Conservation (phyloP, 1,140 invertebrate genomes). For the Orussus abietinus region DNA sequence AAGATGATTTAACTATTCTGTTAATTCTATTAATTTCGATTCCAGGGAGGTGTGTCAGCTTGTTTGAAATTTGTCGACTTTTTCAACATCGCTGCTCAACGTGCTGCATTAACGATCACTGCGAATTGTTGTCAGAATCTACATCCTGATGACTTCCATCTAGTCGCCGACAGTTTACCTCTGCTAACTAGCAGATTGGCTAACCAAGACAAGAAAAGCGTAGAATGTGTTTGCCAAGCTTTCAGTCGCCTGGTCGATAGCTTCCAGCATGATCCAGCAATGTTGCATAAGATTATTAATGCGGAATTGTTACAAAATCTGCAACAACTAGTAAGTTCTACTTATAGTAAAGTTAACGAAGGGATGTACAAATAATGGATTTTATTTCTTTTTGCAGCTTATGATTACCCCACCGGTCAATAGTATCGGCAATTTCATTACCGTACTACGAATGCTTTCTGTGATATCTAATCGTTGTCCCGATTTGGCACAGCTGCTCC, state of each 20-base stretch:
- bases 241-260: slow-evolving; percentile 96
- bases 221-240: slow-evolving; percentile 94
- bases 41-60: slow-evolving; percentile 85
- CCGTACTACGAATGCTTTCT: slow-evolving; percentile 91
- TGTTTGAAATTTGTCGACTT: slow-evolving; percentile 96
- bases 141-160: slow-evolving; percentile 88
- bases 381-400: slow-evolving; percentile 57
- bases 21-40: slow-evolving; percentile 26
- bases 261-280: slow-evolving; percentile 86
- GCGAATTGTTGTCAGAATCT: slow-evolving; percentile 97
- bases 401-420: slow-evolving; percentile 90
- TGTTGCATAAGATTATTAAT: slow-evolving; percentile 92
- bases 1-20: too few species aligned
- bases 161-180: slow-evolving; percentile 83
- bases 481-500: slow-evolving; percentile 81
- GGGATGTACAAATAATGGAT: too few species aligned
- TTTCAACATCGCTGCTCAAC: slow-evolving; percentile 94
- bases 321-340: slow-evolving; percentile 73
- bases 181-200: slow-evolving; percentile 82
- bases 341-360: slow-evolving; percentile 4
- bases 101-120: slow-evolving; percentile 89
- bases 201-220: slow-evolving; percentile 96
- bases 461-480: slow-evolving; percentile 94
- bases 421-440: slow-evolving; percentile 91
- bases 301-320: slow-evolving; percentile 88